Conservation (phyloP, 2,113 vertebrate species). For the Fregata magnificens region DNA sequence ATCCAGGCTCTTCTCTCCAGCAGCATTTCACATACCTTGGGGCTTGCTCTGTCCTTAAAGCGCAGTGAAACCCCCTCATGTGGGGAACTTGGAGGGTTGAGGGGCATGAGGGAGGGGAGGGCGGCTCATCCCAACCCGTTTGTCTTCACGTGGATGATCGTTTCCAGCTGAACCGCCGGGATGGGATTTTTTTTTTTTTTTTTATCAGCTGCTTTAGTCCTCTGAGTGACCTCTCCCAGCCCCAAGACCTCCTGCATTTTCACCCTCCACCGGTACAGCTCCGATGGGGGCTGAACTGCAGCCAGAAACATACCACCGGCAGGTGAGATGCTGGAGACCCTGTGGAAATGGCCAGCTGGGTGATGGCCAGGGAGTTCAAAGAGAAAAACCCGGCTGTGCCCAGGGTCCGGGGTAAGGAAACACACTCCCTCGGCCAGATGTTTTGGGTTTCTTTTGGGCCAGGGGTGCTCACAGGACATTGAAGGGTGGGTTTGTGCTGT, state of each 20-base stretch:
- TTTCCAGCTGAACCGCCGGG: not conserved
- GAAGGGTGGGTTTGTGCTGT: not conserved
- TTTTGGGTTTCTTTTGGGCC: rapidly evolving
- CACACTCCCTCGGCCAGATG: rapidly evolving
- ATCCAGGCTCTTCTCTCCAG: conserved; percentile 14
- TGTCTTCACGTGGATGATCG: not conserved
- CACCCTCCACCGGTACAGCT: not conserved
- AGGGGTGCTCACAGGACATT: not conserved
- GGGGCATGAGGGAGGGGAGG: not conserved
- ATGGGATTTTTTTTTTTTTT: not conserved
- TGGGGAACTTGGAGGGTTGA: not conserved
- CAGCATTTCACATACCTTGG: not conserved
- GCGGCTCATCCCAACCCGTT: not conserved
- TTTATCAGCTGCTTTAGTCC: not conserved
- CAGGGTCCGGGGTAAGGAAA: not conserved
- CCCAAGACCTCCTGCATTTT: not conserved
- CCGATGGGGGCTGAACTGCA: rapidly evolving
- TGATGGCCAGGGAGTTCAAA: not conserved
- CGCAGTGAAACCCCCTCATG: not conserved
- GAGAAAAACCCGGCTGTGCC: not conserved
- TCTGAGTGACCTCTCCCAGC: not conserved
- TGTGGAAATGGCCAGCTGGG: not conserved
- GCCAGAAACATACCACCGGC: rapidly evolving
- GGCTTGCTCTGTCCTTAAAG: not conserved
- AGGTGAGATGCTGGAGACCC: not conserved